These are phyloP conservation scores for Drosophila setifemur DNA, from an alignment of 1,140 invertebrate genomes.

Conservation along the genomic window DNA sequence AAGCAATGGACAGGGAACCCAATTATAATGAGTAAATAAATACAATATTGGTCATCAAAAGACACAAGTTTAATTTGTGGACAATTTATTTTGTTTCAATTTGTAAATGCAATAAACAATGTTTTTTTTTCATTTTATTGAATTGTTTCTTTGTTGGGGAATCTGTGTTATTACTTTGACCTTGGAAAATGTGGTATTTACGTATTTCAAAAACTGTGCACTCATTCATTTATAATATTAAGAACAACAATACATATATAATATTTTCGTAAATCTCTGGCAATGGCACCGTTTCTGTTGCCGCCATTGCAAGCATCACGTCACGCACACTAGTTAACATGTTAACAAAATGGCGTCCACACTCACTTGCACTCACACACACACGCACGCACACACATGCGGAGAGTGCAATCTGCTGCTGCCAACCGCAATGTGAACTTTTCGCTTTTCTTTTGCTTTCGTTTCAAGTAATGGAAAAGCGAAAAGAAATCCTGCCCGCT, in stretches of 20 bases:
- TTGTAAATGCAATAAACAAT: too few species aligned
- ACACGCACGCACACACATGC: conserved; percentile 19
- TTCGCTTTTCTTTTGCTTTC: conserved; percentile 29
- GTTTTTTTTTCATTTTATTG: too few species aligned
- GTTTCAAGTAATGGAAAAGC: conserved; percentile 28
- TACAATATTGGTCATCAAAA: not conserved
- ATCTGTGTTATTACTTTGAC: too few species aligned
- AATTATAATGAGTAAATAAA: conserved; percentile 4
- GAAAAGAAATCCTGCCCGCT: conserved; percentile 47
- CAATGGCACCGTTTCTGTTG: conserved; percentile 11
- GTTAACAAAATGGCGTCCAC: conserved; percentile 50
- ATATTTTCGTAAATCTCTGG: not conserved
- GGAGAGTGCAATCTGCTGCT: conserved; percentile 44
- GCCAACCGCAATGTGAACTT: conserved; percentile 63
- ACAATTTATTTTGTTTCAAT: too few species aligned
- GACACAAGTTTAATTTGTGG: too few species aligned
- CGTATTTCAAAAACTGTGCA: not conserved
- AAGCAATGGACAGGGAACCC: not conserved
- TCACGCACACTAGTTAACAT: conserved; percentile 58
- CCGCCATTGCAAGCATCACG: conserved; percentile 50
- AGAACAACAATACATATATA: not conserved
- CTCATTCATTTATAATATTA: not conserved
- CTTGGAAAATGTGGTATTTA: too few species aligned
- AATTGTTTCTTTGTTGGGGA: too few species aligned
- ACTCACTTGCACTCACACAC: too few species aligned